A percentile compares a stretch with the other conserved stretches of the same genome.
Conservation (phyloP, 2,888 invertebrate genomes). For the Protonemura montana region DNA sequence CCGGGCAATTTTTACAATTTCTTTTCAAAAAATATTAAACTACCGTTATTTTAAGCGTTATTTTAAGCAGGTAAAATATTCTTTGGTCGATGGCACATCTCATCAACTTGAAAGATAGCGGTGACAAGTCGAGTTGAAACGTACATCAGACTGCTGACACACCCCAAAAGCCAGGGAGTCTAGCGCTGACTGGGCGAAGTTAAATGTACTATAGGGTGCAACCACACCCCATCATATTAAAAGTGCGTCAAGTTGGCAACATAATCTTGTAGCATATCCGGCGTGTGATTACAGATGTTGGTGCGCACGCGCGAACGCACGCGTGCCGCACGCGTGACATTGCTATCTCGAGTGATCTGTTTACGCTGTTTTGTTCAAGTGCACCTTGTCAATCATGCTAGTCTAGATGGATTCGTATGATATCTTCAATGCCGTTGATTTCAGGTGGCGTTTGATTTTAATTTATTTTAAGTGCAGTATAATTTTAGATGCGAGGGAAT, state of each 20-base stretch:
- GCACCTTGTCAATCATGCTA: not conserved
- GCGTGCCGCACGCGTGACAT: not conserved
- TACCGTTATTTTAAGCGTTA: no score
- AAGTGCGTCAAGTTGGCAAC: not conserved
- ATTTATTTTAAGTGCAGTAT: not conserved
- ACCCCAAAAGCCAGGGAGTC: no score
- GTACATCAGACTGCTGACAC: no score
- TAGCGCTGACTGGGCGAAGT: no score
- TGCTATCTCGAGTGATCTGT: not conserved
- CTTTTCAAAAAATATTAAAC: no score
- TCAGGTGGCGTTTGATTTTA: not conserved
- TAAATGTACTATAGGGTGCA: no score
- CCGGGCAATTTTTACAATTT: no score
- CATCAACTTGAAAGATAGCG: no score
- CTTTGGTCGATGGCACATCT: no score
- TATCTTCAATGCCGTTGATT: not conserved
- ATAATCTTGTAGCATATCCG: not conserved
- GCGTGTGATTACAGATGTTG: not conserved
- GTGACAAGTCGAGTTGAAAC: no score
- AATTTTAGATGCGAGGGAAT: not conserved
- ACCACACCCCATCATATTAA: no score
- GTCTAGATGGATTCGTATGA: not conserved
- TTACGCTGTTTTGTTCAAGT: not conserved
- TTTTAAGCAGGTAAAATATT: no score
- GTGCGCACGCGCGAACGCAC: not conserved